phyloP scores from a whole-genome alignment of 2,888 invertebrate species.

The Patella ulyssiponensis region DNA sequence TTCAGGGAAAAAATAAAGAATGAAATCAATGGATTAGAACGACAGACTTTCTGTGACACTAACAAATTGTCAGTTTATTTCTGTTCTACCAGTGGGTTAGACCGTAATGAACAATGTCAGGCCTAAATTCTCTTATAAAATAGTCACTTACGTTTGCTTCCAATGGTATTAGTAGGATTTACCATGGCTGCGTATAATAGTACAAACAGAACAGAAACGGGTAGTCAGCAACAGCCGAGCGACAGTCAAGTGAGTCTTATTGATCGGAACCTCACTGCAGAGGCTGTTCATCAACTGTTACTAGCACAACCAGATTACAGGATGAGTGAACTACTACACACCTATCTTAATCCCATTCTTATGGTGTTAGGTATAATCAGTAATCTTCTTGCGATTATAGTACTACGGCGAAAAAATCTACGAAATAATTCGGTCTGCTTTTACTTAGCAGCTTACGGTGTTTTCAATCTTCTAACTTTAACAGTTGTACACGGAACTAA shows the following conservation, averaged over 20 bases:
- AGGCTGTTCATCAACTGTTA: conserved; percentile 28
- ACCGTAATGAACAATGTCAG: too few species aligned
- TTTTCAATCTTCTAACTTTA: conserved; percentile 57
- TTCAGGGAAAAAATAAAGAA: too few species aligned
- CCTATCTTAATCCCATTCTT: conserved; percentile 56
- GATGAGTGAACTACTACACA: conserved; percentile 43
- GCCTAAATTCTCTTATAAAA: too few species aligned
- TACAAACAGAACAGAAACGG: neutral
- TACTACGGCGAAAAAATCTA: conserved; percentile 52
- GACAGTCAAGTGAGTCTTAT: neutral
- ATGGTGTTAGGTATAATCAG: conserved; percentile 62
- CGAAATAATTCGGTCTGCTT: conserved; percentile 59
- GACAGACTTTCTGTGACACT: too few species aligned
- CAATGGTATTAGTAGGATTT: too few species aligned
- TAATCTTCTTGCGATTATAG: conserved; percentile 55
- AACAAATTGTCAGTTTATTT: too few species aligned
- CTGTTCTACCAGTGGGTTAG: too few species aligned
- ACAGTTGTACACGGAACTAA: conserved; percentile 57
- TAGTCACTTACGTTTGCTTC: too few species aligned
- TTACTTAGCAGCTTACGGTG: conserved; percentile 59
- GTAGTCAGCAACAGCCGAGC: neutral
- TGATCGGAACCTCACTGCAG: conserved; percentile 2
- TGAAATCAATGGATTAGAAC: too few species aligned
- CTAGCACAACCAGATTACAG: conserved; percentile 35
- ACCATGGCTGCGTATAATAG: neutral